Conservation (phyloP, 2,888 invertebrate species). For the Sphaeridia pumilis region DNA sequence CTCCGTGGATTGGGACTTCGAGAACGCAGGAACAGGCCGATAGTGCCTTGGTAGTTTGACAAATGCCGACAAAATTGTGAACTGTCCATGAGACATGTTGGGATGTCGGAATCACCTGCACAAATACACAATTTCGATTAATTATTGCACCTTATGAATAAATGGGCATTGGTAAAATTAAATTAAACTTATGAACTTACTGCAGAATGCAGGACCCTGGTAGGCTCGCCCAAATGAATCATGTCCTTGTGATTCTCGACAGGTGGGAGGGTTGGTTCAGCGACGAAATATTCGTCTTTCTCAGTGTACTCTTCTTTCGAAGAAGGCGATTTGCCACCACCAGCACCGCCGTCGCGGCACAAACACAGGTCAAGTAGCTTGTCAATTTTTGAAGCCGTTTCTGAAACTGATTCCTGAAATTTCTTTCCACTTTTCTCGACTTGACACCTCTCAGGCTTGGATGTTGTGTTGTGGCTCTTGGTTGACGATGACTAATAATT, state of each 20-base stretch:
- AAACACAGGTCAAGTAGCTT: not conserved
- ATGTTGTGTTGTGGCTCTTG: too few species aligned
- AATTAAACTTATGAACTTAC: not conserved
- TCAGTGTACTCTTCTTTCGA: not conserved
- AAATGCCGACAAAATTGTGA: not conserved
- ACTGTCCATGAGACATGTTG: constrained; percentile 12
- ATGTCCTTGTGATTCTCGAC: too few species aligned
- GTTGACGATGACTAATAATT: too few species aligned
- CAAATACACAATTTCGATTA: too few species aligned
- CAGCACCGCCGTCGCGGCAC: not conserved
- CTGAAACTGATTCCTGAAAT: too few species aligned
- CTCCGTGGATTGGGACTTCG: constrained; percentile 6
- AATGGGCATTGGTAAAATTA: too few species aligned
- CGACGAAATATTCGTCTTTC: too few species aligned
- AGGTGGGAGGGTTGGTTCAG: too few species aligned
- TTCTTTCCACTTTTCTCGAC: too few species aligned
- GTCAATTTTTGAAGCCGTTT: not conserved
- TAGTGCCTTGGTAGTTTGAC: not conserved
- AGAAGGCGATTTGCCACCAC: too few species aligned
- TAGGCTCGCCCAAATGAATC: not conserved
- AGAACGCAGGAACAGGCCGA: constrained; percentile 9
- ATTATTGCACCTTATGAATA: too few species aligned
- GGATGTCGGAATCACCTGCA: constrained; percentile 4
- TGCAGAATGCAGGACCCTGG: not conserved
- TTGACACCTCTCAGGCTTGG: too few species aligned